These are phyloP conservation scores for Ericerus pela DNA, from an alignment of 1,140 invertebrate genomes.

Conservation along the genomic window DNA sequence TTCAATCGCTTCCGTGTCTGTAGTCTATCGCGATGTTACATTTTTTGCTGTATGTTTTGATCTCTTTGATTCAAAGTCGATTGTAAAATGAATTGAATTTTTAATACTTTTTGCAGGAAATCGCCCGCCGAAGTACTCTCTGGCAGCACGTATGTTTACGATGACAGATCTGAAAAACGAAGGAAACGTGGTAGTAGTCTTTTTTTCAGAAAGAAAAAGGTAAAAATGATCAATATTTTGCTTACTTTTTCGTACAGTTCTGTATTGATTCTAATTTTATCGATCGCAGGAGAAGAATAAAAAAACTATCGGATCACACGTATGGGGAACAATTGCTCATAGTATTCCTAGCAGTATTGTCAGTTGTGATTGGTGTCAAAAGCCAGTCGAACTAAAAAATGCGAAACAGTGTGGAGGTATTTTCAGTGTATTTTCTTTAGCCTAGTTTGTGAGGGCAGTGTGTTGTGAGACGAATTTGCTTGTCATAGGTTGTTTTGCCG, in stretches of 20 bases:
- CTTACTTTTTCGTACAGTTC: neutral
- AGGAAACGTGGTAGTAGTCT: constrained; percentile 74
- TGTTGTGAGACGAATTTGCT: too few relatives aligned
- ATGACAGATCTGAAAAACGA: constrained; percentile 64
- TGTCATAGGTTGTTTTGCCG: constrained; percentile 58
- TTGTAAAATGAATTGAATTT: too few relatives aligned
- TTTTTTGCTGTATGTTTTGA: too few relatives aligned
- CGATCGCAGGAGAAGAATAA: constrained; percentile 46
- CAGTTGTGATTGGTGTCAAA: constrained; percentile 66
- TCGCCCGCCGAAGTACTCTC: neutral
- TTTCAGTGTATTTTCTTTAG: too few relatives aligned
- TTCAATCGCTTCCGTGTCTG: too few relatives aligned
- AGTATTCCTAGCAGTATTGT: constrained; percentile 38
- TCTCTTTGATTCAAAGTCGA: neutral
- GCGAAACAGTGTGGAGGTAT: constrained; percentile 53
- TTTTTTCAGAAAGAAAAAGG: constrained; percentile 67
- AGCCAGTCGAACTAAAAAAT: constrained; percentile 61
- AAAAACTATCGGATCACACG: constrained; percentile 41
- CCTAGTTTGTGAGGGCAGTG: too few relatives aligned
- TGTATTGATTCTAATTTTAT: neutral
- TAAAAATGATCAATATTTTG: too few relatives aligned
- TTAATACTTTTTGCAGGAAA: neutral
- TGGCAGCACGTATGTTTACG: constrained; percentile 37
- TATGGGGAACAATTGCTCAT: constrained; percentile 57
- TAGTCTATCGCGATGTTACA: too few relatives aligned